A percentile compares a stretch with the other conserved stretches of the same genome.
phyloP scores from a whole-genome alignment of 2,888 invertebrate species.

The Polymixis flavicincta region DNA sequence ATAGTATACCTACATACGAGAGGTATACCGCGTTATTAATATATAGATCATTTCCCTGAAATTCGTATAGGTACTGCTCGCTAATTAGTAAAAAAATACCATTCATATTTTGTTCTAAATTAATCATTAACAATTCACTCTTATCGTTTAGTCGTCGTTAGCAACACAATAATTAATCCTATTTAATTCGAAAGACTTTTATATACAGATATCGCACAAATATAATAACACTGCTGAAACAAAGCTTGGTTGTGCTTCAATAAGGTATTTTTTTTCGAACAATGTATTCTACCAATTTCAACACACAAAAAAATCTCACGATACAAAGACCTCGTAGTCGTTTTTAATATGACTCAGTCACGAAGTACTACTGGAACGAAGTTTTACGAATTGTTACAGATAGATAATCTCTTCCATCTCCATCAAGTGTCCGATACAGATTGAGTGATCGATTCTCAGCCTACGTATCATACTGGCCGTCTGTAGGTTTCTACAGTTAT shows the following conservation, averaged over 20 bases:
- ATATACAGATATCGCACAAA: background rate
- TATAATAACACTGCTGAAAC: background rate
- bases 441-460: slow-evolving; percentile 39
- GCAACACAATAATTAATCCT: background rate
- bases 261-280: background rate
- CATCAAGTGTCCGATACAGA: slow-evolving; percentile 38
- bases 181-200: background rate
- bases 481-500: slow-evolving; percentile 12
- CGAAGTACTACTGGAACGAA: slow-evolving; percentile 10
- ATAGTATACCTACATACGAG: background rate
- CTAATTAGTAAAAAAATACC: slow-evolving; percentile 8
- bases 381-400: slow-evolving; percentile 31
- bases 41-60: background rate
- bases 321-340: background rate
- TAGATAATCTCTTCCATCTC: slow-evolving; percentile 38
- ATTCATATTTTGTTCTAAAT: background rate
- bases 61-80: background rate
- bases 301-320: background rate
- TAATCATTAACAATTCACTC: background rate
- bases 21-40: background rate
- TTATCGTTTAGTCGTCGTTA: background rate
- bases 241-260: background rate
- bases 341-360: slow-evolving; percentile 16
- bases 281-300: background rate
- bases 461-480: slow-evolving; percentile 8